Base-by-base conservation (phyloP, 2,888 invertebrate genomes). In the Podabrus alpinus region DNA sequence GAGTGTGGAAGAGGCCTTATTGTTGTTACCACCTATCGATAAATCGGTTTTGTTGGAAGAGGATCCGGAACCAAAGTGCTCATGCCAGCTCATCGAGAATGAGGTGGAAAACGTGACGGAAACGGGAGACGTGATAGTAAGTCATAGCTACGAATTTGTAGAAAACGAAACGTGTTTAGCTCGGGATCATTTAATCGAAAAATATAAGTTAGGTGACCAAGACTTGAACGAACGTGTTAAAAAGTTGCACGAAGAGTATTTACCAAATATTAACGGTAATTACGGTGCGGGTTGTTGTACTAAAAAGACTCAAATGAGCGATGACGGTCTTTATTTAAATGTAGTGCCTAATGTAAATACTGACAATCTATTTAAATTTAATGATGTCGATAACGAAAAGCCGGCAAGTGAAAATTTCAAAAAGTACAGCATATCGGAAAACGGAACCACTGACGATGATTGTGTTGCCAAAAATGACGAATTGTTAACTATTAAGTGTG, bases 21-120 rank as follows among this genome's bases (percentile, higher is more conserved):
- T 91, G 19, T 89, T 90, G 82, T 88, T 94, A 82, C 94, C 94
- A 66, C 92, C 93, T 0, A 85, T 94, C 70, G 91, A 93, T 85
- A 86, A 77, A 45, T 79, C 82, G 3, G 79, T 82, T n/a, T 77
- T 85, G 21, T 73, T 81, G 2, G 81, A 83, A 21, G 67, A 45
- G 5, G 67, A 70, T 17, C 76, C 78, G 17, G 81, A 82, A 9
- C 81, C 81, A 1, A 69, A 69, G n/a, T 87, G 87, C 73, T 82
- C 81, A 3, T 87, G 87, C 77, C 74, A 81, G 19, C 77, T 86
- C 15, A 83, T 83, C 59, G 85, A 86, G 72, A 81, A 82, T 72
- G 85, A 85, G 69, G 80, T 81, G 0, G 85, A 84, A 72, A 85
- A 85, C 72, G 82, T 84, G 7, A 79, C 84, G 2, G 83, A 82